Conservation (phyloP, 1,140 invertebrate species). For the Temnothorax curvispinosus region DNA sequence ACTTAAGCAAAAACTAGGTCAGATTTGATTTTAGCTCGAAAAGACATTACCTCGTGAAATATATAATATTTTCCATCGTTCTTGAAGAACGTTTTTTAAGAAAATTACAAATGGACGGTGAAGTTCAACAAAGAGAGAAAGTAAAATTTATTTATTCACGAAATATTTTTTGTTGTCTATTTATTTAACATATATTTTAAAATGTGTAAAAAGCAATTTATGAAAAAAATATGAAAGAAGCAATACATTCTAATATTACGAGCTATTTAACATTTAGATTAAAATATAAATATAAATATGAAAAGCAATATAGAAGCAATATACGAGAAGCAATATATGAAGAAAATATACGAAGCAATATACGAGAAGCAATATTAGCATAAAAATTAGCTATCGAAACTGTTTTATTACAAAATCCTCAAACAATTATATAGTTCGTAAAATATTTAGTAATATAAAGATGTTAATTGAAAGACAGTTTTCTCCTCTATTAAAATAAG, state of each 20-base stretch:
- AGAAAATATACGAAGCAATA: neutral
- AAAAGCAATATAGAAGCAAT: neutral
- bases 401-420: neutral
- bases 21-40: neutral
- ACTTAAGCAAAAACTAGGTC: neutral
- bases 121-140: neutral
- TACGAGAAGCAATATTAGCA: neutral
- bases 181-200: conserved; percentile 6
- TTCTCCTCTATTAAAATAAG: neutral
- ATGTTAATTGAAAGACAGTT: neutral
- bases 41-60: neutral
- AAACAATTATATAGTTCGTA: neutral
- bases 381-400: neutral
- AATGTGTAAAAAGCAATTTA: neutral
- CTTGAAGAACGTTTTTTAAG: neutral
- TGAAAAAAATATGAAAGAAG: neutral
- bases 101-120: neutral
- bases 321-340: neutral
- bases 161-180: neutral
- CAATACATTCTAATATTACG: neutral
- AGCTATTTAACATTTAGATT: conserved; percentile 16
- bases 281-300: neutral
- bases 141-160: neutral
- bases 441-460: neutral
- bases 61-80: neutral